Percentiles rank a stretch among this genome's conserved stretches.
These are phyloP conservation scores for Stenodera caucasica DNA, from an alignment of 2,888 invertebrate species.

Conservation along the genomic window DNA sequence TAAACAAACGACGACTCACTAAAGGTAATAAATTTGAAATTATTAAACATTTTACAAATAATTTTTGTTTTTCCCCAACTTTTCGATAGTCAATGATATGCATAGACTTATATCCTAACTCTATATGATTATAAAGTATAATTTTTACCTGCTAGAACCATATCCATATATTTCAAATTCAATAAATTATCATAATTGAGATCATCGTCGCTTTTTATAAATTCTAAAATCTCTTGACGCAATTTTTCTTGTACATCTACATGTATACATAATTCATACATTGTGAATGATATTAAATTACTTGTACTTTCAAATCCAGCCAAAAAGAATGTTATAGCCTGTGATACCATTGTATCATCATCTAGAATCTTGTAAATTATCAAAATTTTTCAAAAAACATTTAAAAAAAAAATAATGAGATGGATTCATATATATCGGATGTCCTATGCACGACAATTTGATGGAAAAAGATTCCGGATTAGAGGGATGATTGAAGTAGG, in stretches of 20 bases:
- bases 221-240: constrained; percentile 53
- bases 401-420: too few species aligned
- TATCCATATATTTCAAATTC: constrained; percentile 59
- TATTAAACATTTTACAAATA: too few species aligned
- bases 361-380: constrained; percentile 37
- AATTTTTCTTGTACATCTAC: constrained; percentile 56
- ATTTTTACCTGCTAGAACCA: constrained; percentile 54
- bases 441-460: too few species aligned
- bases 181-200: constrained; percentile 56
- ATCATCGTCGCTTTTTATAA: constrained; percentile 46
- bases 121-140: too few species aligned
- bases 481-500: too few species aligned
- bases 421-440: too few species aligned
- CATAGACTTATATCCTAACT: too few species aligned
- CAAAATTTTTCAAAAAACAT: background rate
- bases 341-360: constrained; percentile 50
- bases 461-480: too few species aligned
- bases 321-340: constrained; percentile 57
- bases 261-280: constrained; percentile 56
- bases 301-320: constrained; percentile 62
- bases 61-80: too few species aligned
- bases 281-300: constrained; percentile 53
- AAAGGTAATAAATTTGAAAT: background rate
- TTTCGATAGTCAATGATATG: too few species aligned
- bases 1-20: background rate